Conservation (phyloP, 2,797 vertebrate genomes). For the Lophotriccus pileatus region DNA sequence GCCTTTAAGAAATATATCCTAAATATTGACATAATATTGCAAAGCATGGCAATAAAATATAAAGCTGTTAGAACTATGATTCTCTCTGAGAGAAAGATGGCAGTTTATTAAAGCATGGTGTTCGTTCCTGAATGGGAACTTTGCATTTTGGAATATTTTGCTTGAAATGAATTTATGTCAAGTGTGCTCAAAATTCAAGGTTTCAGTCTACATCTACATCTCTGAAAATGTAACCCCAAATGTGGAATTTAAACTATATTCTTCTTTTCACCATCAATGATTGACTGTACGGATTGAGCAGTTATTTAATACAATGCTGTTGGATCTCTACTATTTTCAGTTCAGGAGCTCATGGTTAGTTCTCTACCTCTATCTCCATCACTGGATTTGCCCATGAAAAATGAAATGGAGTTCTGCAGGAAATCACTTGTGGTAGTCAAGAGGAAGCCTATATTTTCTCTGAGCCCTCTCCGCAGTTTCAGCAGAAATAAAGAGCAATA, state of each 20-base stretch:
- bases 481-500: neutral
- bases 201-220: neutral
- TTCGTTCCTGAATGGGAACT: neutral
- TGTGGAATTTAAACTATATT: neutral
- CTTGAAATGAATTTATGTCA: neutral
- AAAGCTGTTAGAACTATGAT: neutral
- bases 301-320: neutral
- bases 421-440: neutral
- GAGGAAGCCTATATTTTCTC: neutral
- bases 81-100: neutral
- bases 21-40: neutral
- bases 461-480: neutral
- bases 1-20: neutral
- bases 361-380: neutral
- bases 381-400: neutral
- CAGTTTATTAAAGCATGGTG: neutral
- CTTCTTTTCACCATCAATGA: neutral
- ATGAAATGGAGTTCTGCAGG: neutral
- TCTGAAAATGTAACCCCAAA: neutral
- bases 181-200: neutral
- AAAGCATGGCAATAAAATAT: neutral
- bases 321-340: neutral
- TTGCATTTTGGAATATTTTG: neutral
- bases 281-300: neutral
- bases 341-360: neutral